Evolutionary conservation across 1,140 invertebrate genomes (phyloP), one percentile per base, ranked within the genome.

Genomic region (Zophobas atratus): DNA sequence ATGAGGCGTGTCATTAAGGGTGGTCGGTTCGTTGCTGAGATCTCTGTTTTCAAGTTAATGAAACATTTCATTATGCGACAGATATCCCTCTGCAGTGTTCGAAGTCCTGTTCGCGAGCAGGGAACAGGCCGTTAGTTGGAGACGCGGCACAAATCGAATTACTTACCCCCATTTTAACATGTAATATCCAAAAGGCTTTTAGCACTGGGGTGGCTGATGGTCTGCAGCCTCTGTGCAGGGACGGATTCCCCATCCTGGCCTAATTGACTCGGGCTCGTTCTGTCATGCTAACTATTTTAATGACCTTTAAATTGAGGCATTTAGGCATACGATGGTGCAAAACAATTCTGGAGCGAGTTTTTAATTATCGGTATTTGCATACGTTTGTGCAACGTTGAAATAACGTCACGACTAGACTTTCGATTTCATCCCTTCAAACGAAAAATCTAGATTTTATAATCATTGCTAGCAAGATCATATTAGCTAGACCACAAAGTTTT

Each of bases 161-260:
- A 86, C 83, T 86, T 86, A 86, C 85, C 85, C 85, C 80, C 82
- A 85, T 86, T 86, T 86, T 84, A 86, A 84, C 85, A 86, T 86
- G 84, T 86, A 86, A 86, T 86, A 85, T 85, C 84, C 84, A 80
- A 84, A 86, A 86, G 85, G 84, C 85, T 86, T 86, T 86, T 86
- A 86, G 84, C 82, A 81, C 79, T 84, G 80, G 83, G 83, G 83
- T 84, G 80, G 80, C 80, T 82, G 81, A 84, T 84, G 79, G 77
- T 80, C 80, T 80, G 57, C 63, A 55, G 70, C 80, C 80, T 79
- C 75, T 80, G 36, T 78, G 77, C 70, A 79, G 53, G 79, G 60
- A 79, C 55, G 77, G 81, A 75, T 80, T 77, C 81, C 81, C 51
- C 76, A 60, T 80, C 77, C 80, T 71, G 79, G 67, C 76, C 78